Evolutionary conservation across 2,888 invertebrate genomes (phyloP).

Genomic region (Chrysolina oricalcia): DNA sequence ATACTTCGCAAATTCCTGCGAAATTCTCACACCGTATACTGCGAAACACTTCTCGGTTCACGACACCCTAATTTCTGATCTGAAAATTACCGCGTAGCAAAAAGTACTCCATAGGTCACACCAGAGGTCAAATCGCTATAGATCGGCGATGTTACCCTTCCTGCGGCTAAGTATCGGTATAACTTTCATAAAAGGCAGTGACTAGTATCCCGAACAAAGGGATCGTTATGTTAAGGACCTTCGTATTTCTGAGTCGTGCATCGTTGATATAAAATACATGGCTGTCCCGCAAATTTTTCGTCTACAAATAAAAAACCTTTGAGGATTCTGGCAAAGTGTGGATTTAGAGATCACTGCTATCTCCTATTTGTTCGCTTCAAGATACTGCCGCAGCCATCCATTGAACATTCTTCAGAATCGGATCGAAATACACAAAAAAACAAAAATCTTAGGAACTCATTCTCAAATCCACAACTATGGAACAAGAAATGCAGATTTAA

Average conservation of each 20-base stretch:
- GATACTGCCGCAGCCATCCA: no score
- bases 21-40: neutral
- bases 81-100: conserved; percentile 6
- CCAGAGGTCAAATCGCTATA: neutral
- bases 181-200: neutral
- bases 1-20: conserved; percentile 12
- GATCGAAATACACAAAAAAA: no score
- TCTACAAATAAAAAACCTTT: no score
- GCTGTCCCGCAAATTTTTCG: neutral
- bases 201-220: neutral
- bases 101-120: conserved; percentile 6
- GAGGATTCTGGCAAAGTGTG: no score
- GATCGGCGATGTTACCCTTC: neutral
- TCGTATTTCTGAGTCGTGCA: neutral
- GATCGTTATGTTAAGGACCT: neutral
- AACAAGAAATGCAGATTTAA: no score
- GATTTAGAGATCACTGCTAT: no score
- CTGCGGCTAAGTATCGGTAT: neutral
- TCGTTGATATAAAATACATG: no score
- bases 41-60: neutral
- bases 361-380: no score
- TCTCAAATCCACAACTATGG: no score
- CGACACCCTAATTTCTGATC: conserved; percentile 12
- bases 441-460: no score
- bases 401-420: no score